These are phyloP conservation scores for Balanococcus diminutus DNA, from an alignment of 2,888 invertebrate genomes.

Conservation along the genomic window DNA sequence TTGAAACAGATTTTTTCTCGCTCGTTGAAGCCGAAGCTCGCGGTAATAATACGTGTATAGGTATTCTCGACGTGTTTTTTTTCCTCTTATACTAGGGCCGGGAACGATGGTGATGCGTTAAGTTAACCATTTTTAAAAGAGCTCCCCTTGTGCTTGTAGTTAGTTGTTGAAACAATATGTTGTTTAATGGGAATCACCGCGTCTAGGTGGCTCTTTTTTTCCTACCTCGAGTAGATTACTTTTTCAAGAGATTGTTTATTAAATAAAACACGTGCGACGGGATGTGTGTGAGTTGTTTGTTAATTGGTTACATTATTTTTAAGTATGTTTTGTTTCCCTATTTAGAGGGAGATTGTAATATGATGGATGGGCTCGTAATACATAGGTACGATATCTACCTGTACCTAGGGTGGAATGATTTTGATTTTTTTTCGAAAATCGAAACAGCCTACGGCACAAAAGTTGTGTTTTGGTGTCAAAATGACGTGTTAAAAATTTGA, in stretches of 20 bases:
- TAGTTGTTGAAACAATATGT: conserved; percentile 15
- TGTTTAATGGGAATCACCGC: conserved; percentile 14
- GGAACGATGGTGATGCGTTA: not conserved
- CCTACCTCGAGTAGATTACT: not conserved
- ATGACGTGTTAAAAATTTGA: too few relatives aligned
- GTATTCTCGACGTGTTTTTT: not conserved
- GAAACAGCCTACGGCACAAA: too few relatives aligned
- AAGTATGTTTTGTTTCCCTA: too few relatives aligned
- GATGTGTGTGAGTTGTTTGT: not conserved
- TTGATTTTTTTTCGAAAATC: too few relatives aligned
- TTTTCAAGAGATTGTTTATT: conserved; percentile 37
- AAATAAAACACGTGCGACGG: conserved; percentile 1
- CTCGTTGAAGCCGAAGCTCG: not conserved
- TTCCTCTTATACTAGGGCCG: too few relatives aligned
- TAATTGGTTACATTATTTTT: conserved; percentile 25
- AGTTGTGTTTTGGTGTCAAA: too few relatives aligned
- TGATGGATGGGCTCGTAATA: not conserved
- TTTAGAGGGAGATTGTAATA: not conserved
- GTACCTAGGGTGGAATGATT: too few relatives aligned
- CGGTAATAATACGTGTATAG: not conserved
- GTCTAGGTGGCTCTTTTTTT: not conserved
- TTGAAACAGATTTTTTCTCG: conserved; percentile 32
- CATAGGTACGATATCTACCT: not conserved
- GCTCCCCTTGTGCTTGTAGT: not conserved
- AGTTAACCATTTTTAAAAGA: conserved; percentile 40